Evolutionary conservation across 2,113 vertebrate genomes (phyloP).

Genomic region (Smithornis capensis): DNA sequence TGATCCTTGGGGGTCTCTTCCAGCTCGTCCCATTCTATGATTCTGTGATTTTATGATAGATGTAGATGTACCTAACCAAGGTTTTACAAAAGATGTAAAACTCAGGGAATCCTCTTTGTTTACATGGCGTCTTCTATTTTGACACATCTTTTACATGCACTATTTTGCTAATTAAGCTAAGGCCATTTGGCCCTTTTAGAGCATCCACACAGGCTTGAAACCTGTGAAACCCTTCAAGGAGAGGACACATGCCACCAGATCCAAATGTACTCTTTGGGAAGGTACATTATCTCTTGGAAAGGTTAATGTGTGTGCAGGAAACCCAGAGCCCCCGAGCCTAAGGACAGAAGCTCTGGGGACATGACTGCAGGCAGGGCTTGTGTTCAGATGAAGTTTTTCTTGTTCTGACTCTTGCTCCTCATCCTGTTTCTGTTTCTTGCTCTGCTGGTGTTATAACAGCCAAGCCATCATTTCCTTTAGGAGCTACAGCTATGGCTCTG

Average conservation of each 20-base stretch:
- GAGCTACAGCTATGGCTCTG: not conserved
- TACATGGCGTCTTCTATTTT: not conserved
- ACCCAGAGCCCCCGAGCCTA: accelerated
- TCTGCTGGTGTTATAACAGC: not conserved
- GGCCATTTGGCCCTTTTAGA: not conserved
- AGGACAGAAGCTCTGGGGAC: not conserved
- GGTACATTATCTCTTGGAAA: not conserved
- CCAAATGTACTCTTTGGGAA: not conserved
- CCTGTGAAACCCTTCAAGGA: not conserved
- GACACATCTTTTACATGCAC: not conserved
- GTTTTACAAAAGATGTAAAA: not conserved
- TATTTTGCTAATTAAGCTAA: not conserved
- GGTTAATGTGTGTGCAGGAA: not conserved
- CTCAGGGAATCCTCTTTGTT: not conserved
- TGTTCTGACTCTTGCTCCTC: not conserved
- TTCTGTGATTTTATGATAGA: not conserved
- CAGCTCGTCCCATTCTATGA: not conserved
- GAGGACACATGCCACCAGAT: not conserved
- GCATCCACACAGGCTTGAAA: not conserved
- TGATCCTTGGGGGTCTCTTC: not conserved
- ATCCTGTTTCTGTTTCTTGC: not conserved
- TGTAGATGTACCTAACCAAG: not conserved
- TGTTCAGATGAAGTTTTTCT: not conserved
- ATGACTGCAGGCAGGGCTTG: not conserved
- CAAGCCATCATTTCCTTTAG: not conserved